These are phyloP conservation scores for Phalacrocorax brasilianus DNA, from an alignment of 2,113 vertebrate genomes.

Conservation along the genomic window DNA sequence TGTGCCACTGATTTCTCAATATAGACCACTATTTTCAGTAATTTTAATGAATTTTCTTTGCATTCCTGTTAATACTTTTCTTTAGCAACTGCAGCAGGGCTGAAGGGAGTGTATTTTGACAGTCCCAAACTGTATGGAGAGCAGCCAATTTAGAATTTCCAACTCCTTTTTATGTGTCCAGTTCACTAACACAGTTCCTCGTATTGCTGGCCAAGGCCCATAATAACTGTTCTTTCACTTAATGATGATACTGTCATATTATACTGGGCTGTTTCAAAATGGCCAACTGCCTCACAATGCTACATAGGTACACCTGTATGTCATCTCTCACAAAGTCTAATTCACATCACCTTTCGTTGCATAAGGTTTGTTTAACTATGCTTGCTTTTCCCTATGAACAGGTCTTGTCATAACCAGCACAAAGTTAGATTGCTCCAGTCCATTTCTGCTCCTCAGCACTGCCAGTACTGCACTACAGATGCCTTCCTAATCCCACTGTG, in stretches of 20 bases:
- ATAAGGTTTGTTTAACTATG: background rate
- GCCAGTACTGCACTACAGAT: background rate
- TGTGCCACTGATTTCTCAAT: background rate
- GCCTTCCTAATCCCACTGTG: background rate
- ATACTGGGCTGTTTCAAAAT: background rate
- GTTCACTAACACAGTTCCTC: background rate
- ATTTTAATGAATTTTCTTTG: background rate
- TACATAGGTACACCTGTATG: background rate
- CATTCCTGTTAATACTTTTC: background rate
- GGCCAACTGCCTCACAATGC: background rate
- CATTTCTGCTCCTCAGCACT: background rate
- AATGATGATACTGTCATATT: background rate
- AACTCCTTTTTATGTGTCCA: background rate
- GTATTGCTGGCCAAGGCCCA: background rate
- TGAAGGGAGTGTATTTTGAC: background rate
- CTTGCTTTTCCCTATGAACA: background rate
- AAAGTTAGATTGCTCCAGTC: background rate
- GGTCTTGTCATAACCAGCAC: background rate
- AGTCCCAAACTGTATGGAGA: rapidly evolving
- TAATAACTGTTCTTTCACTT: background rate
- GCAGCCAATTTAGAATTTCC: background rate
- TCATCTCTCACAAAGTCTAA: background rate
- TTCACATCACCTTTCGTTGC: background rate
- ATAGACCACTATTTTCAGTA: background rate
- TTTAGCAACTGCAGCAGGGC: background rate